phyloP scores from a whole-genome alignment of 1,140 invertebrate species.

The Pachypsylla venusta region DNA sequence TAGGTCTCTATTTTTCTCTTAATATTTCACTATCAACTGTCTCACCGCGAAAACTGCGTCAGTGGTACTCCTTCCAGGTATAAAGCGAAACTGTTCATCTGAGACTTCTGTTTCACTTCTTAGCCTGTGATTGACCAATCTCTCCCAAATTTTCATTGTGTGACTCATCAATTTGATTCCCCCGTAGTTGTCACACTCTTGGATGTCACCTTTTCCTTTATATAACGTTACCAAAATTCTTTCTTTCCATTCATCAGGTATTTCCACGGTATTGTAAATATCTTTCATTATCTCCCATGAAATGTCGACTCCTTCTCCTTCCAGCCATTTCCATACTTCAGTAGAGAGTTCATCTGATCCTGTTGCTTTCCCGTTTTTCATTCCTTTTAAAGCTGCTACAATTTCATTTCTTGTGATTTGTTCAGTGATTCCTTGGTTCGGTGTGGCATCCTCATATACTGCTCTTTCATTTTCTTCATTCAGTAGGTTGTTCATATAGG shows the following conservation, averaged over 20 bases:
- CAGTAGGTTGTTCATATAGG: constrained; percentile 6
- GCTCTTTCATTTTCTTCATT: constrained; percentile 13
- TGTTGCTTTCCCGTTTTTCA: constrained; percentile 11
- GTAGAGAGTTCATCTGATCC: constrained; percentile 6
- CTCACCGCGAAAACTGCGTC: not conserved
- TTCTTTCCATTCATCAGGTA: constrained; percentile 14
- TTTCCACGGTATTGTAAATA: constrained; percentile 7
- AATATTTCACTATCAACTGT: not conserved
- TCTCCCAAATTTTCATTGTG: constrained; percentile 7
- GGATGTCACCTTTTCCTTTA: constrained; percentile 12
- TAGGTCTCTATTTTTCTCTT: not conserved
- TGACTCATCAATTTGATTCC: constrained; percentile 5
- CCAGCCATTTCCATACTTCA: constrained; percentile 10
- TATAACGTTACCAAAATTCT: not conserved
- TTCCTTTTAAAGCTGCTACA: constrained; percentile 8
- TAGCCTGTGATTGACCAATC: not conserved
- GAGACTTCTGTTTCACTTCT: not conserved
- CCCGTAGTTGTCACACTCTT: constrained; percentile 9
- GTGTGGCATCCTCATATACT: not conserved
- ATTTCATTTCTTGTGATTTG: not conserved
- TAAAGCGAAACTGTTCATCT: not conserved
- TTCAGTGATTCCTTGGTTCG: constrained; percentile 1
- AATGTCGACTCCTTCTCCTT: not conserved
- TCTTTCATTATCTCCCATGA: not conserved
- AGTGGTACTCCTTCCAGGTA: not conserved